Evolutionary conservation across 1,140 invertebrate genomes (phyloP).

Genomic region (Drosophila pachea): DNA sequence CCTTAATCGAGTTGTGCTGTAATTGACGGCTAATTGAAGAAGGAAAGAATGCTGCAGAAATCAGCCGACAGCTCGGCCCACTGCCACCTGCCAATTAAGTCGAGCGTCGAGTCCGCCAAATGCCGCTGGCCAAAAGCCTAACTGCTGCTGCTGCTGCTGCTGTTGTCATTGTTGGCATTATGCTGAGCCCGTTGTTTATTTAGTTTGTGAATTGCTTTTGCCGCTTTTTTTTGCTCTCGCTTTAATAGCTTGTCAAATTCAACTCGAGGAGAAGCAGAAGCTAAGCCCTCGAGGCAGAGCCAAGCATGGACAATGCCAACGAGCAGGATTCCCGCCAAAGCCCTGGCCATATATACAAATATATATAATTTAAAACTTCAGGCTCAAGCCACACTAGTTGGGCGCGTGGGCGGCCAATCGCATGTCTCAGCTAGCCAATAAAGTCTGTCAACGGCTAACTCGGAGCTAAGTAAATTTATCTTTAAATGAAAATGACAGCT

Average conservation of each 20-base stretch:
- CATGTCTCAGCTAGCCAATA: too few relatives aligned
- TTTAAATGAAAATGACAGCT: too few relatives aligned
- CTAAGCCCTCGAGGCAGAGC: neutral
- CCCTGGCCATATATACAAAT: too few relatives aligned
- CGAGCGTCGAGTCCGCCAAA: slow-evolving; percentile 69
- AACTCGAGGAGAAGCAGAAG: slow-evolving; percentile 35
- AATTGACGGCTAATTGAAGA: too few relatives aligned
- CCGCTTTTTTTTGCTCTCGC: slow-evolving; percentile 15
- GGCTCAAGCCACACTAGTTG: too few relatives aligned
- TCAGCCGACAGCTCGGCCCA: neutral
- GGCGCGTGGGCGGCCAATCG: too few relatives aligned
- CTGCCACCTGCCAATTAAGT: slow-evolving; percentile 53
- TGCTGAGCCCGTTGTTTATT: slow-evolving; percentile 52
- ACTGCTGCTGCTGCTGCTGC: slow-evolving; percentile 40
- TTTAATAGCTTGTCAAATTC: slow-evolving; percentile 47
- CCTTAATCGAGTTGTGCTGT: too few relatives aligned
- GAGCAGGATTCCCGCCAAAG: too few relatives aligned
- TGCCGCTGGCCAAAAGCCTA: slow-evolving; percentile 44
- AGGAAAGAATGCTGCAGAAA: neutral
- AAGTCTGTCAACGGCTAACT: too few relatives aligned
- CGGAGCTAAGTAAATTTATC: too few relatives aligned
- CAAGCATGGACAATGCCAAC: neutral
- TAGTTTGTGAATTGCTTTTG: slow-evolving; percentile 54
- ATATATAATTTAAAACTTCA: too few relatives aligned
- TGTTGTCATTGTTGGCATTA: slow-evolving; percentile 41